Evolutionary conservation across 2,113 vertebrate genomes (phyloP), one percentile per base, ranked within the genome.

Genomic region (Oreotrochilus melanogaster): DNA sequence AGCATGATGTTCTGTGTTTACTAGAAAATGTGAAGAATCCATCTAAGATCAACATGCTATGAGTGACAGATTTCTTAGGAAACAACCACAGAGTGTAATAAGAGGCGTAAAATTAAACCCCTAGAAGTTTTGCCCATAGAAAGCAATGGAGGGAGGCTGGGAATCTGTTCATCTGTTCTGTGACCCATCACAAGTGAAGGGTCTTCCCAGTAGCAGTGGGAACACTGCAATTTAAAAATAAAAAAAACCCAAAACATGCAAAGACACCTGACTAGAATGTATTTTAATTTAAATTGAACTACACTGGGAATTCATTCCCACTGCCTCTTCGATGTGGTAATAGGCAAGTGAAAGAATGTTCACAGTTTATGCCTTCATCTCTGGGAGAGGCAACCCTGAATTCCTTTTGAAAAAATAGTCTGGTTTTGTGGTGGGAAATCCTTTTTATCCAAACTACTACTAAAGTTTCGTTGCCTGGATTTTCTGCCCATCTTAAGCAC

Each of bases 201-300:
- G 71, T 78, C 53, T 96, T 97, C 96, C 78, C 95, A 96, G 86
- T 87, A 96, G 96, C 62, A 79, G 83, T 70, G 86, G 87, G 76
- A 87, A 80, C 72, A 92, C 65, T 62, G 33, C 69, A 91, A 96
- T 88, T 94, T 95, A 73, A 95, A 85, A 92, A 79, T 51, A 80
- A 88, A 82, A 48, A 11, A 39, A 79, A 39, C 11, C n/a, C n/a
- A 42, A 86, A 62, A 30, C 37, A 61, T 30, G n/a, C 23, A 71
- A 47, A 78, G 76, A 73, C 73, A 95, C 94, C 75, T 95, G 67
- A 27, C 9, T 33, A 31, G 74, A 91, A 81, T 71, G 62, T 58
- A 75, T 39, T 93, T 92, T 74, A 87, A 65, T 82, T 81, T 86
- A 80, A 56, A n/a, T 83, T 67, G 18, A 70, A 28, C 45, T 47